These are phyloP conservation scores for Butorides virescens DNA, from an alignment of 2,113 vertebrate genomes.

Conservation along the genomic window DNA sequence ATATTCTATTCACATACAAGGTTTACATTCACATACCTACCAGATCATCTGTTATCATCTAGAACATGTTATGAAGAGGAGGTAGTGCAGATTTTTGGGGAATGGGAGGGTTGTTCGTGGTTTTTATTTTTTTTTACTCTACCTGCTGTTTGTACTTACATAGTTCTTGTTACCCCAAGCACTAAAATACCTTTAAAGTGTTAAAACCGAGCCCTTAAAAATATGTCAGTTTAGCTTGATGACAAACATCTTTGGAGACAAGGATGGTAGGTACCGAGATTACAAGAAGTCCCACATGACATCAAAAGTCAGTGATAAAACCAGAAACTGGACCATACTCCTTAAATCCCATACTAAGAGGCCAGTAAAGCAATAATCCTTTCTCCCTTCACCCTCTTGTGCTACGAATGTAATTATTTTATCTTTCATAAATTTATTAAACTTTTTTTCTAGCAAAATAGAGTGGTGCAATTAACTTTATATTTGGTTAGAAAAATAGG, in stretches of 20 bases:
- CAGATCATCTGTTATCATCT: neutral
- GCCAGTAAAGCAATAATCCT: neutral
- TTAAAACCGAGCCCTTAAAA: neutral
- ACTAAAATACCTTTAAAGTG: neutral
- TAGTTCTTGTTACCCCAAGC: neutral
- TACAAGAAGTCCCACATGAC: neutral
- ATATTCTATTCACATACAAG: neutral
- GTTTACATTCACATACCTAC: neutral
- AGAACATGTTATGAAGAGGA: neutral
- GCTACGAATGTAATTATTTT: neutral
- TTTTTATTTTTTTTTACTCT: neutral
- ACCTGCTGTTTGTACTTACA: neutral
- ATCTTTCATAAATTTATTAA: neutral
- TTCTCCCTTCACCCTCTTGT: neutral
- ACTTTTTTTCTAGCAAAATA: neutral
- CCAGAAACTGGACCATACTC: neutral
- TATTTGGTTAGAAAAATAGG: neutral
- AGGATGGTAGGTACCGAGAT: neutral
- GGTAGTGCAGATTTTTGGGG: neutral
- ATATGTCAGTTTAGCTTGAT: neutral
- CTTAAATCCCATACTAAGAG: neutral
- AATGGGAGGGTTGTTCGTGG: neutral
- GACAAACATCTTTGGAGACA: neutral
- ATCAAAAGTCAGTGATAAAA: neutral
- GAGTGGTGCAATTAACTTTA: neutral